These are phyloP conservation scores for Pelagia noctiluca DNA, from an alignment of 30 jellyfish, hydroid and myxozoan species.

Conservation along the genomic window DNA sequence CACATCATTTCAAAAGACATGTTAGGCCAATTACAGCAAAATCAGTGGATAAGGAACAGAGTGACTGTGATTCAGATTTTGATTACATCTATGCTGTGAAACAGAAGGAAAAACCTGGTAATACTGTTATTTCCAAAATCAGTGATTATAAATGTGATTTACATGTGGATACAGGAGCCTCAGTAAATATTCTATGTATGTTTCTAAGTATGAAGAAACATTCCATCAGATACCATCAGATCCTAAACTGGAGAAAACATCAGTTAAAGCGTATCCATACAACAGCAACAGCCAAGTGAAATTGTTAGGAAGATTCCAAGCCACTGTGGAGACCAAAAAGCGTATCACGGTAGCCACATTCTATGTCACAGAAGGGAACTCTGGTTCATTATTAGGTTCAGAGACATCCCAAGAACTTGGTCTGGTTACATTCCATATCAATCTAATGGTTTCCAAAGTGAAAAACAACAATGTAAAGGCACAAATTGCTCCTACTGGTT, in stretches of 20 bases:
- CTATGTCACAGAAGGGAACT: conserved; percentile 53
- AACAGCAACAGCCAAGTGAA: conserved; percentile 55
- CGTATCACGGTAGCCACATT: conserved; percentile 62
- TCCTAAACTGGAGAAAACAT: conserved; percentile 39
- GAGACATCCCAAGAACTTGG: conserved; percentile 73
- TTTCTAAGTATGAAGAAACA: conserved; percentile 44
- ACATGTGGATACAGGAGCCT: conserved; percentile 63
- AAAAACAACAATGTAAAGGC: conserved; percentile 23
- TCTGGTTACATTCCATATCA: conserved; percentile 55
- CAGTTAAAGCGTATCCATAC: conserved; percentile 49
- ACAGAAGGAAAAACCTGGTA: conserved; percentile 33
- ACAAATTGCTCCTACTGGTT: conserved; percentile 16
- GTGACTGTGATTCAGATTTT: conserved; percentile 43
- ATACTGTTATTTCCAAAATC: conserved; percentile 58
- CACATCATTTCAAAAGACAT: conserved; percentile 34
- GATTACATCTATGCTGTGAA: conserved; percentile 43
- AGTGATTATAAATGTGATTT: conserved; percentile 30
- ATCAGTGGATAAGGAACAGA: conserved; percentile 11
- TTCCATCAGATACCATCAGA: conserved; percentile 32
- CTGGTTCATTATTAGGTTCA: conserved; percentile 55
- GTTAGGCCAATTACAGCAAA: conserved; percentile 42
- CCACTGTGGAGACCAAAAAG: conserved; percentile 58
- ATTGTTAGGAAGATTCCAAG: conserved; percentile 60
- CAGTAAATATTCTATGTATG: conserved; percentile 38
- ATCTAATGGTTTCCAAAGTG: conserved; percentile 39